These are phyloP conservation scores for Perca fluviatilis DNA, from an alignment of 2,113 vertebrate genomes.

Conservation along the genomic window DNA sequence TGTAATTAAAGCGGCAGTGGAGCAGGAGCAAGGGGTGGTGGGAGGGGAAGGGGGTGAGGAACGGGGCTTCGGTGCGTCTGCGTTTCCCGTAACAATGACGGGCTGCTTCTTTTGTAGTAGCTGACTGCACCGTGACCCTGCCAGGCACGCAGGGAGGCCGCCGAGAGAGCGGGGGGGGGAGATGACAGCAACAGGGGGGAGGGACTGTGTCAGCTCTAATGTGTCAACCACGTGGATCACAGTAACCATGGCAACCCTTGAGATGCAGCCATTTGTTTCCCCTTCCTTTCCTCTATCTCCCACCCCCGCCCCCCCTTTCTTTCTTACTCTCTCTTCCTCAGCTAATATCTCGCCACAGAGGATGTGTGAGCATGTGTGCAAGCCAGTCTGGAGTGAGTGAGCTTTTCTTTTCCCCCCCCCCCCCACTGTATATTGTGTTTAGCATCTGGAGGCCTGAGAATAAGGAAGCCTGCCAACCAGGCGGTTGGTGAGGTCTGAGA, in stretches of 20 bases:
- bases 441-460: conserved; percentile 68
- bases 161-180: conserved; percentile 7
- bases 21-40: not conserved
- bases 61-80: conserved; percentile 46
- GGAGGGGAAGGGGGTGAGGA: not conserved
- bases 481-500: conserved; percentile 43
- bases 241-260: conserved; percentile 81
- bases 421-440: conserved; percentile 38
- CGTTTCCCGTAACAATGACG: conserved; percentile 78
- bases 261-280: conserved; percentile 61
- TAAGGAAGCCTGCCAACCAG: conserved; percentile 55
- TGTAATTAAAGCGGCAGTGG: conserved; percentile 67
- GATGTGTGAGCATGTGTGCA: conserved; percentile 51
- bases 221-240: conserved; percentile 82
- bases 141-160: conserved; percentile 58
- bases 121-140: conserved; percentile 82
- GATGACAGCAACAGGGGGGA: conserved; percentile 34
- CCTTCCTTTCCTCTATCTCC: not conserved
- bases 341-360: conserved; percentile 46
- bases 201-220: conserved; percentile 64
- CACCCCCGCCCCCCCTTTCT: not conserved
- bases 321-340: conserved; percentile 19
- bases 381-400: conserved; percentile 39
- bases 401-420: not conserved
- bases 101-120: conserved; percentile 76